Base-by-base conservation (phyloP, 2,888 invertebrate species). In the Eumerus sabulonum region DNA sequence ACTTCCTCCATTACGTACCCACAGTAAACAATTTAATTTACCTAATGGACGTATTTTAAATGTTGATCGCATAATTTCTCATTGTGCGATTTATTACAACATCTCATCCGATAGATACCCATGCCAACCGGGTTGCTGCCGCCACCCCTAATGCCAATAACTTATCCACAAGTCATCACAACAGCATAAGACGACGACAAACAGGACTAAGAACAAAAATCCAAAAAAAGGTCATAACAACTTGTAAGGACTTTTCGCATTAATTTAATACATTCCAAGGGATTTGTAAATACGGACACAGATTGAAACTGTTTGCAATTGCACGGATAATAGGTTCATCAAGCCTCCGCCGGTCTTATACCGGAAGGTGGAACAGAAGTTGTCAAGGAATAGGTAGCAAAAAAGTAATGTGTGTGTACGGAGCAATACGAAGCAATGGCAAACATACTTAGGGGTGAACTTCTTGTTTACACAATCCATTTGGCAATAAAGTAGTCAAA, bases 401-500 rank as follows among this genome's bases (percentile, higher is more conserved):
- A n/a, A n/a, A n/a, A n/a, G 11, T 44, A 53, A 57, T 53, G 27
- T 56, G 27, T 27, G 27, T 27, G 27, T 57, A 12, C 45, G 17
- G 12, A 38, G 45, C 50, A 40, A 72, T 51, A 72, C 64, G 59
- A 66, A 73, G 59, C 70, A 79, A 74, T 38, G 48, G 68, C 44
- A 79, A 79, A 79, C 74, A 79, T 70, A 70, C 74, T 79, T 79
- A 79, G 79, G 79, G 79, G 79, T 79, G 74, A 74, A 70, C 27
- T 64, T 54, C 74, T 79, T 76, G 81, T 81, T 81, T 81, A 76
- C 76, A 81, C 81, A 81, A 81, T 81, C 71, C 81, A 81, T 81
- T 81, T 81, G 81, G 81, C 81, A 81, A 81, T 76, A 81, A 81
- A 81, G 76, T 76, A 81, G 76, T 74, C 81, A 81, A 81, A 81